Percentiles rank a stretch among this genome's conserved stretches.
Conservation (phyloP, 2,888 invertebrate genomes). For the Oasisia sp. region DNA sequence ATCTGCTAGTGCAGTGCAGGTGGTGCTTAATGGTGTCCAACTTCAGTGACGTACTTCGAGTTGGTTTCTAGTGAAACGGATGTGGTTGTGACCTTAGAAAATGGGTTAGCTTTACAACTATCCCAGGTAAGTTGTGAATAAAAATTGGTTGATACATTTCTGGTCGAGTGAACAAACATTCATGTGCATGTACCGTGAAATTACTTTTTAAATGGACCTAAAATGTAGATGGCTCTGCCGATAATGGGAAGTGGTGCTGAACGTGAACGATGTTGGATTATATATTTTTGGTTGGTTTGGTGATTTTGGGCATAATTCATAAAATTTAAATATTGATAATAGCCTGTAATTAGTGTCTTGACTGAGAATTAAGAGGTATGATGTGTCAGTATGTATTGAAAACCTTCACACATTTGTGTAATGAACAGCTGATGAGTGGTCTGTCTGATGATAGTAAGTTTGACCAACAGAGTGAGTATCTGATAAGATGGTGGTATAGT, state of each 20-base stretch:
- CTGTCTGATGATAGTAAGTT: too few species aligned
- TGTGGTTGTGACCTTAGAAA: not conserved
- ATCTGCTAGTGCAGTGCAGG: not conserved
- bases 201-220: not conserved
- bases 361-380: not conserved
- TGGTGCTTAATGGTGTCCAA: not conserved
- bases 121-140: too few species aligned
- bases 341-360: not conserved
- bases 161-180: too few species aligned
- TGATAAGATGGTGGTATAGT: too few species aligned
- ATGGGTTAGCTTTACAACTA: too few species aligned
- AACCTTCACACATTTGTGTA: not conserved
- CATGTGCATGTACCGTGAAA: not conserved
- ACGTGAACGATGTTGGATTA: not conserved
- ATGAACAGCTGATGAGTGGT: too few species aligned
- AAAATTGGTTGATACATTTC: too few species aligned
- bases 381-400: too few species aligned
- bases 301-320: too few species aligned
- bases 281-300: too few species aligned
- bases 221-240: not conserved
- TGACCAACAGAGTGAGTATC: too few species aligned
- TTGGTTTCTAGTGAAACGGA: not conserved
- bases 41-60: not conserved
- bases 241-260: not conserved
- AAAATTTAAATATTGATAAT: too few species aligned